phyloP scores from a whole-genome alignment of 2,888 invertebrate genomes.

The Tubiluchus corallicola region DNA sequence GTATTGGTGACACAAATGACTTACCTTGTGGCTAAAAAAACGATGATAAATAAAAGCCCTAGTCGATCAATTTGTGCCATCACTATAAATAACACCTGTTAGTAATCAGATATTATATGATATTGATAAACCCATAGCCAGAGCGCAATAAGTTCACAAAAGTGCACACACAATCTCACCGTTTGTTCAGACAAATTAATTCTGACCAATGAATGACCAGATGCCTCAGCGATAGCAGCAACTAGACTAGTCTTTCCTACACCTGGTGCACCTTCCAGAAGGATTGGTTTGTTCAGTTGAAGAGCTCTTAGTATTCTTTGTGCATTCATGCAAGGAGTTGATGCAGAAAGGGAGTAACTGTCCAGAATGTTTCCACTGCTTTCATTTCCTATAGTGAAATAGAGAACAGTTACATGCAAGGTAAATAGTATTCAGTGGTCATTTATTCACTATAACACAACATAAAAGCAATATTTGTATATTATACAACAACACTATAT shows the following conservation, averaged over 20 bases:
- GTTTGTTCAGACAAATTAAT: conserved; percentile 98
- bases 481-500: too few relatives aligned
- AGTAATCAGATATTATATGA: conserved; percentile 6
- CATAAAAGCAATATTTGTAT: too few relatives aligned
- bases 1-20: too few relatives aligned
- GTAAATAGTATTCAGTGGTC: too few relatives aligned
- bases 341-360: conserved; percentile 26
- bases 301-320: conserved; percentile 66
- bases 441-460: too few relatives aligned
- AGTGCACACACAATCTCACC: conserved; percentile 35
- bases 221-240: conserved; percentile 61
- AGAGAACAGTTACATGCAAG: too few relatives aligned
- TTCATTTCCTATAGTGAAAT: too few relatives aligned
- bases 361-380: too few relatives aligned
- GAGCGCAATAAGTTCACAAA: background rate
- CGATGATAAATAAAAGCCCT: too few relatives aligned
- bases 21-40: too few relatives aligned
- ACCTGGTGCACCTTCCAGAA: conserved; percentile 84
- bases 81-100: too few relatives aligned
- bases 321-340: conserved; percentile 45
- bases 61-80: too few relatives aligned
- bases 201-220: conserved; percentile 64
- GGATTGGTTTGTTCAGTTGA: conserved; percentile 60
- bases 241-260: conserved; percentile 95
- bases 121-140: conserved; percentile 2